Conservation (phyloP, 2,113 vertebrate species). For the Trogon surrucura region DNA sequence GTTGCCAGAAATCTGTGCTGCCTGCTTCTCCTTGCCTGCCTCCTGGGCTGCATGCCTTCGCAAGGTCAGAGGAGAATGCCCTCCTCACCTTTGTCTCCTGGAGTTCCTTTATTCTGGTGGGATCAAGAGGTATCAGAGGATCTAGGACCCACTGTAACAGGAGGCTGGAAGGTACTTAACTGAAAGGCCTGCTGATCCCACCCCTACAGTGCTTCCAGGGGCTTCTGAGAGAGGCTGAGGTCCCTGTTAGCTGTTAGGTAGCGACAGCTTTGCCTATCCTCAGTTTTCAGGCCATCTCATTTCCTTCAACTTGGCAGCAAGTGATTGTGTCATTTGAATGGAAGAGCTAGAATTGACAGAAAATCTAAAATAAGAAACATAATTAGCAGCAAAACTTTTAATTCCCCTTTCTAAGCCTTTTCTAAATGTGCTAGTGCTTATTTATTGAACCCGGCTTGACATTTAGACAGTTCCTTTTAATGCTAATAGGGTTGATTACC, state of each 20-base stretch:
- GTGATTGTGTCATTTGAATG: neutral
- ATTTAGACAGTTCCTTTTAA: constrained; percentile 2
- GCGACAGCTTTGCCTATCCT: neutral
- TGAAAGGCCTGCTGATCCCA: neutral
- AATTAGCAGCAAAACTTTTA: constrained; percentile 50
- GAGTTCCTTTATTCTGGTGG: neutral
- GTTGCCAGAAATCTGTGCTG: neutral
- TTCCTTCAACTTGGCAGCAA: neutral
- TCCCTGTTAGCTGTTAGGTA: neutral
- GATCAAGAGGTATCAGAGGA: neutral
- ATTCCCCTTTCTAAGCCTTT: constrained; percentile 25
- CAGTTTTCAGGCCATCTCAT: neutral
- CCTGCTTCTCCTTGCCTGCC: neutral
- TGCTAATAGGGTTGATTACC: constrained; percentile 40
- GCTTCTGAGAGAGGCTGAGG: neutral
- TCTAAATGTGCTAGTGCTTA: neutral
- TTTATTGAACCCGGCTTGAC: constrained; percentile 15
- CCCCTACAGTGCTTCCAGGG: neutral
- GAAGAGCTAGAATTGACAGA: neutral
- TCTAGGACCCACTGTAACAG: neutral
- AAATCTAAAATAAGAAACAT: constrained; percentile 40
- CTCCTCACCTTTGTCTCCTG: neutral
- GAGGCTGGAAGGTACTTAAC: neutral
- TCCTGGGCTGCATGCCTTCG: neutral
- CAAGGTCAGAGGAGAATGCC: neutral